Conservation (phyloP, 2,797 vertebrate genomes). For the Neosilurus mollespiculum region DNA sequence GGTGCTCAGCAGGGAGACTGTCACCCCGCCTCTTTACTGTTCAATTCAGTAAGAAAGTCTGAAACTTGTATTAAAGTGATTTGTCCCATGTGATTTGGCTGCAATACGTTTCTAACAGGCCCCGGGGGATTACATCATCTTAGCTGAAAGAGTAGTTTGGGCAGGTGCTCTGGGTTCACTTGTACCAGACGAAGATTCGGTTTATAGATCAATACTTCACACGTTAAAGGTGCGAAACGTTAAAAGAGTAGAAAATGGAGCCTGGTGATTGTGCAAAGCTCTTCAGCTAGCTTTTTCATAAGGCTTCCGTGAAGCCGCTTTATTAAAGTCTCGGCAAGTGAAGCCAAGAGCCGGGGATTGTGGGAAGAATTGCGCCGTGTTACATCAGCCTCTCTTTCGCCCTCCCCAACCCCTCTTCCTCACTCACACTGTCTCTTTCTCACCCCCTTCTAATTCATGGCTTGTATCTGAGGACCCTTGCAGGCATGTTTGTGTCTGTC, state of each 20-base stretch:
- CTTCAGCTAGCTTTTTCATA: constrained; percentile 38
- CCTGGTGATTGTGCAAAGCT: constrained; percentile 34
- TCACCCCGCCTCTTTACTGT: not conserved
- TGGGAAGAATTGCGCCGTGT: constrained; percentile 69
- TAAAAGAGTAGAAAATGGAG: constrained; percentile 63
- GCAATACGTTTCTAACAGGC: constrained; percentile 74
- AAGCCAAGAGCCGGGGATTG: constrained; percentile 54
- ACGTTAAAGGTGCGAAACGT: constrained; percentile 70
- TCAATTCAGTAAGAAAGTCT: constrained; percentile 14
- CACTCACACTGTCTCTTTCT: constrained; percentile 38
- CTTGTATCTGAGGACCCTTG: constrained; percentile 40
- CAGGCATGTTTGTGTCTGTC: constrained; percentile 36
- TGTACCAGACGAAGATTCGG: constrained; percentile 22
- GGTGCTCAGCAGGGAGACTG: not conserved
- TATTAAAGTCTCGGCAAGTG: constrained; percentile 54
- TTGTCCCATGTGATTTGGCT: constrained; percentile 68
- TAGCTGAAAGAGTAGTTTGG: constrained; percentile 32
- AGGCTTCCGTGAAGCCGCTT: constrained; percentile 70
- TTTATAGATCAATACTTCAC: constrained; percentile 68
- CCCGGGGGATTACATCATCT: constrained; percentile 69
- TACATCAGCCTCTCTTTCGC: constrained; percentile 71
- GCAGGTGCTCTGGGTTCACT: constrained; percentile 34
- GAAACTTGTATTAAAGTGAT: constrained; percentile 57
- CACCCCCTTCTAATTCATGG: constrained; percentile 41
- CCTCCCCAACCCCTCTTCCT: constrained; percentile 29